A percentile compares a stretch with the other conserved stretches of the same genome.
Evolutionary conservation across 2,113 vertebrate species (phyloP).

Genomic region (Anhinga anhinga): DNA sequence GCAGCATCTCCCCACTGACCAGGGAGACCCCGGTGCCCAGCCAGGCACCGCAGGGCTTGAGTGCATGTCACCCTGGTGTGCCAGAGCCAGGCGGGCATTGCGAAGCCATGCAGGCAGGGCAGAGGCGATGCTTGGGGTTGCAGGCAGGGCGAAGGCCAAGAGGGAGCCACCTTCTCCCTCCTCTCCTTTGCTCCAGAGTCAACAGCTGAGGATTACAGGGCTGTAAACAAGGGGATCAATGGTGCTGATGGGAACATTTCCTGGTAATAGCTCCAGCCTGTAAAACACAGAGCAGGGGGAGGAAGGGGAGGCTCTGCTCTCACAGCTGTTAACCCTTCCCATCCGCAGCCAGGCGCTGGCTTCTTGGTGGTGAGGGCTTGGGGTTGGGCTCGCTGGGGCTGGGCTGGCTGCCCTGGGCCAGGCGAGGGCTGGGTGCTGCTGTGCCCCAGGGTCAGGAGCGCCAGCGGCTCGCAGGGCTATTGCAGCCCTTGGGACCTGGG

Average conservation of each 20-base stretch:
- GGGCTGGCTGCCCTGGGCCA: neutral
- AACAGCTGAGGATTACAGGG: conserved; percentile 53
- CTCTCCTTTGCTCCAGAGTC: conserved; percentile 25
- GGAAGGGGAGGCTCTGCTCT: conserved; percentile 6
- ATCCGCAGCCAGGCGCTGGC: fast-evolving
- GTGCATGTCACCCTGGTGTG: fast-evolving
- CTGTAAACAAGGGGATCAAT: conserved; percentile 70
- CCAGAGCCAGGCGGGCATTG: fast-evolving
- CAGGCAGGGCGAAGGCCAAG: neutral
- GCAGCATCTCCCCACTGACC: fast-evolving
- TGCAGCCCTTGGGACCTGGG: neutral
- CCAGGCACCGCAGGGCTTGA: neutral
- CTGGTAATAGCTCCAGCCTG: conserved; percentile 55
- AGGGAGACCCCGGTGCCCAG: fast-evolving
- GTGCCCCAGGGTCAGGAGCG: neutral
- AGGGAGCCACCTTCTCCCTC: neutral
- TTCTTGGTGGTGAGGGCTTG: neutral
- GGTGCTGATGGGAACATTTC: conserved; percentile 70
- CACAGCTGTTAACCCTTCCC: conserved; percentile 44
- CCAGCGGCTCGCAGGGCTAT: fast-evolving
- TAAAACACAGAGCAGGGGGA: conserved; percentile 46
- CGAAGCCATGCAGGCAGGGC: neutral
- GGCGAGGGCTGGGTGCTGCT: neutral
- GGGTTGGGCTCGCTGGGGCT: fast-evolving
- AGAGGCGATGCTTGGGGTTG: neutral